Conservation (phyloP, 2,797 vertebrate species). For the Brachyrhaphis roseni region DNA sequence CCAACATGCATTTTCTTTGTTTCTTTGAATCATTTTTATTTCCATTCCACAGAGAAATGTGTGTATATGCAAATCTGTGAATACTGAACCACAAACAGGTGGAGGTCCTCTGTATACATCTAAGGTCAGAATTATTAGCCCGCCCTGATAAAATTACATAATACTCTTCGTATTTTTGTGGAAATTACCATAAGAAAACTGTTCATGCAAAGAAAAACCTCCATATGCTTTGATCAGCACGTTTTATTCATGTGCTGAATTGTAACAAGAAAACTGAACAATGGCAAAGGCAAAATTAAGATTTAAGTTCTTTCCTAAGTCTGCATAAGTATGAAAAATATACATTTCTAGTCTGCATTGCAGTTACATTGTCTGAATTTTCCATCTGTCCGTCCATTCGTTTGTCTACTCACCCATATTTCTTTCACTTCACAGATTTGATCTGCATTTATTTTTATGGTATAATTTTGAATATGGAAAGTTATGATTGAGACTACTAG, state of each 20-base stretch:
- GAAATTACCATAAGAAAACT: background rate
- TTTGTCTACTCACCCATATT: background rate
- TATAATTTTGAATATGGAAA: background rate
- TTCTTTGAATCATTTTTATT: background rate
- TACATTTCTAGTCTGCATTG: too few relatives aligned
- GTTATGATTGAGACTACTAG: background rate
- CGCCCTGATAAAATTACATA: background rate
- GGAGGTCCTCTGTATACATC: background rate
- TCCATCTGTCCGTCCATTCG: background rate
- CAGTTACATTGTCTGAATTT: too few relatives aligned
- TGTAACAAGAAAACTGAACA: background rate
- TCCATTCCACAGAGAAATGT: background rate
- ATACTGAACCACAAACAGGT: background rate
- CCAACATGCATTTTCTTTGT: background rate
- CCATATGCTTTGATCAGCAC: background rate
- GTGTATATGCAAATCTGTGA: background rate
- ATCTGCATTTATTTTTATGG: background rate
- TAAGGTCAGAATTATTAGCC: background rate
- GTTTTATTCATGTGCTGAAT: background rate
- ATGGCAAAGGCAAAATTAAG: background rate
- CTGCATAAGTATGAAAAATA: too few relatives aligned
- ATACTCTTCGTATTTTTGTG: background rate
- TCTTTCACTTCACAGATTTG: background rate
- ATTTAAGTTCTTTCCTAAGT: background rate
- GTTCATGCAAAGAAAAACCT: background rate